Percentiles rank a stretch among this genome's conserved stretches.
Conservation (phyloP, 2,888 invertebrate species). For the Drosophila mercatorum region DNA sequence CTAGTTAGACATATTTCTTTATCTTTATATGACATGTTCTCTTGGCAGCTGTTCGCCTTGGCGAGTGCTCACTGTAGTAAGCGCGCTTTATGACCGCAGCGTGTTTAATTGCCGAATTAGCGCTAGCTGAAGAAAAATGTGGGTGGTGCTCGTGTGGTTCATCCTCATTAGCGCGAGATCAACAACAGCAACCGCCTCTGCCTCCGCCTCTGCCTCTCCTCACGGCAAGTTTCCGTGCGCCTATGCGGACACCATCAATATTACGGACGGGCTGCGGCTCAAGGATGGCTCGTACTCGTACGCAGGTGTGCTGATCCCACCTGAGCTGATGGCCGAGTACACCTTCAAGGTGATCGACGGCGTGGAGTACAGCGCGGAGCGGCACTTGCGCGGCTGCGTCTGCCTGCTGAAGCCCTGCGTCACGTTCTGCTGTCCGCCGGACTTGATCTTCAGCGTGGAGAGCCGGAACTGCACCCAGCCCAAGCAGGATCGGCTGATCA, state of each 20-base stretch:
- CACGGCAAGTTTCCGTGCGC: slow-evolving; percentile 67
- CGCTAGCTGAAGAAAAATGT: slow-evolving; percentile 37
- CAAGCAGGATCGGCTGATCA: slow-evolving; percentile 39
- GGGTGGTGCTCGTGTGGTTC: slow-evolving; percentile 29
- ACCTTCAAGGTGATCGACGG: slow-evolving; percentile 75
- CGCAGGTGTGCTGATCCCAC: slow-evolving; percentile 76
- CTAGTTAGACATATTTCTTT: too few species aligned
- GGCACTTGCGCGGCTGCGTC: slow-evolving; percentile 81
- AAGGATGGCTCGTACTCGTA: slow-evolving; percentile 81
- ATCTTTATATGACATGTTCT: background rate
- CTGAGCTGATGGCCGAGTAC: slow-evolving; percentile 70
- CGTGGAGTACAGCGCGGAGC: slow-evolving; percentile 62
- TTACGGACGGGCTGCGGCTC: slow-evolving; percentile 74
- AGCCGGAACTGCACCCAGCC: slow-evolving; percentile 63
- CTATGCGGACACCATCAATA: slow-evolving; percentile 79
- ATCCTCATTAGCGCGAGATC: slow-evolving; percentile 17
- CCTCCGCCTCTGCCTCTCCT: background rate
- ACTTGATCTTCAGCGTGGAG: slow-evolving; percentile 60
- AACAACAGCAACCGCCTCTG: background rate
- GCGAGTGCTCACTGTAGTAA: background rate
- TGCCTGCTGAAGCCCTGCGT: slow-evolving; percentile 82
- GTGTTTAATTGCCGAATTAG: slow-evolving; percentile 46
- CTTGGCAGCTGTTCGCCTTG: background rate
- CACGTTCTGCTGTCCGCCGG: slow-evolving; percentile 82
- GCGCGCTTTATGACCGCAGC: slow-evolving; percentile 22